phyloP scores from a whole-genome alignment of 2,797 vertebrate genomes.

The Furcifer pardalis region DNA sequence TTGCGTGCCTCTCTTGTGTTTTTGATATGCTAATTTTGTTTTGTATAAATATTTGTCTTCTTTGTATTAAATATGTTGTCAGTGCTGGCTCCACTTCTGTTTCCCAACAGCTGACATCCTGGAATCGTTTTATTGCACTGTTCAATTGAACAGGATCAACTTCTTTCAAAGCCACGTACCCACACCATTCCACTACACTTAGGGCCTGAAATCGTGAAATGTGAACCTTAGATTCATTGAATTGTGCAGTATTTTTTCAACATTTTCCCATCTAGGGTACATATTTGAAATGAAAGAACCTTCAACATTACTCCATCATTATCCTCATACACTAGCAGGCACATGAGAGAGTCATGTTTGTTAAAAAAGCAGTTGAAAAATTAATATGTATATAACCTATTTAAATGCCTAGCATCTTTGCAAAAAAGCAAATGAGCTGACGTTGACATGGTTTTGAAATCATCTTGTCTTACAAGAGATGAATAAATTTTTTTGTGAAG shows the following conservation, averaged over 20 bases:
- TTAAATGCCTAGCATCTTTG: not conserved
- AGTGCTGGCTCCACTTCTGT: constrained; percentile 38
- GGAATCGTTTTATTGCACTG: constrained; percentile 34
- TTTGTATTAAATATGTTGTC: constrained; percentile 57
- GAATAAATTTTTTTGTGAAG: not conserved
- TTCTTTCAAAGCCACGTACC: not conserved
- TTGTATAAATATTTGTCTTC: constrained; percentile 67
- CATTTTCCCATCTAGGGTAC: not conserved
- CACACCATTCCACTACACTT: not conserved
- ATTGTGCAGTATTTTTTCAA: not conserved
- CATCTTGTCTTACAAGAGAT: not conserved
- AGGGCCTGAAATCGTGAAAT: no score
- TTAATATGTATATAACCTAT: not conserved
- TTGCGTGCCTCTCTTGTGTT: constrained; percentile 54
- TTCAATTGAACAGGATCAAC: constrained; percentile 31
- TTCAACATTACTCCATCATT: not conserved
- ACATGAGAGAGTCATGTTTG: not conserved
- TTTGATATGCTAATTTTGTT: constrained; percentile 65
- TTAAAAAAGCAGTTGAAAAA: not conserved
- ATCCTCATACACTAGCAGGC: not conserved
- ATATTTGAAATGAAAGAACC: not conserved
- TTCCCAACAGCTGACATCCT: constrained; percentile 36
- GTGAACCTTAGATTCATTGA: not conserved
- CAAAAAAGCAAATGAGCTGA: not conserved
- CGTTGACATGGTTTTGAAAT: not conserved